These are phyloP conservation scores for Sceloporus undulatus DNA, from an alignment of 2,113 vertebrate species.

Conservation along the genomic window DNA sequence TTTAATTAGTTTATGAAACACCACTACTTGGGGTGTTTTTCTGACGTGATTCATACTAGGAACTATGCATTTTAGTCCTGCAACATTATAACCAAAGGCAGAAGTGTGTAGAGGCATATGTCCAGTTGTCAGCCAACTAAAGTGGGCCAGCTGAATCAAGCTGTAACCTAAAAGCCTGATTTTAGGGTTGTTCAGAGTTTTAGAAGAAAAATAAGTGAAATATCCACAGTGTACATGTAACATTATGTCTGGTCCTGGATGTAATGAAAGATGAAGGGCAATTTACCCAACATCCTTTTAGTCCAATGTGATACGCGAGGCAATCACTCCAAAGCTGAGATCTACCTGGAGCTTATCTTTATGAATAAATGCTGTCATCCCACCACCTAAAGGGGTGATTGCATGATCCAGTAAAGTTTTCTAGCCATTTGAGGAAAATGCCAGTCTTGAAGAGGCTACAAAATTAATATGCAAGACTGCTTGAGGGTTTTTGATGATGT, in stretches of 20 bases:
- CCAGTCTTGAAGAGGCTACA: neutral
- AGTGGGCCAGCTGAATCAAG: too few species aligned
- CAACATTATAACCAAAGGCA: neutral
- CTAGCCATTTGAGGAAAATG: neutral
- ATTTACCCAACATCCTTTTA: conserved; percentile 7
- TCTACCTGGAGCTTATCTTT: neutral
- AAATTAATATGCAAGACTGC: too few species aligned
- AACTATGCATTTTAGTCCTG: neutral
- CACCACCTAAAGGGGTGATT: neutral
- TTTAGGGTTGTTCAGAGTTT: neutral
- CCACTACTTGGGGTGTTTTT: conserved; percentile 9
- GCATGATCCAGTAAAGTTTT: neutral
- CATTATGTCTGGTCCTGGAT: neutral
- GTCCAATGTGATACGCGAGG: neutral
- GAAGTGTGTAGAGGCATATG: too few species aligned
- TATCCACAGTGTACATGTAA: neutral
- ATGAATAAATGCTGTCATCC: neutral
- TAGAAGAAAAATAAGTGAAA: neutral
- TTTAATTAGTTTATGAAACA: conserved; percentile 50
- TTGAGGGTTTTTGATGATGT: too few species aligned
- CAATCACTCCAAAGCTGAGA: neutral
- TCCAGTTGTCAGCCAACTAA: too few species aligned
- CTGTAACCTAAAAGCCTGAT: neutral
- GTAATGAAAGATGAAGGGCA: neutral
- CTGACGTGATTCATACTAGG: neutral